Conservation (phyloP, 2,888 invertebrate species). For the Adineta ricciae region DNA sequence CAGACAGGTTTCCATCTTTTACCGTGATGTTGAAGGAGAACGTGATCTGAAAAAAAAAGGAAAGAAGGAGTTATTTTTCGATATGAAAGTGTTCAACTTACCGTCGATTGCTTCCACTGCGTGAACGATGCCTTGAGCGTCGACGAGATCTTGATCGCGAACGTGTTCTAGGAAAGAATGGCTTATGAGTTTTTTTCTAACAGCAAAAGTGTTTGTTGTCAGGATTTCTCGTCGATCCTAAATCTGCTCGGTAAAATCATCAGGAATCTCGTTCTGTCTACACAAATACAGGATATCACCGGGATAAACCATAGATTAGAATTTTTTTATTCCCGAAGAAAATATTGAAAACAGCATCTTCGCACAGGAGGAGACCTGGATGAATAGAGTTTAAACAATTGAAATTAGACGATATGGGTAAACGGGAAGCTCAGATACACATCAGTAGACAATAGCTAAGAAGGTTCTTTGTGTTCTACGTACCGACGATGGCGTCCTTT, state of each 20-base stretch:
- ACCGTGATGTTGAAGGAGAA: constrained; percentile 3
- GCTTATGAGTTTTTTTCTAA: neutral
- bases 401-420: neutral
- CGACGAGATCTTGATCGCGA: constrained; percentile 7
- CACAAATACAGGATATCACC: neutral
- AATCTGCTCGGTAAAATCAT: neutral
- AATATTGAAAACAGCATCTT: neutral
- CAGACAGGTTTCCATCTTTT: neutral
- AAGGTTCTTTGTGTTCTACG: neutral
- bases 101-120: neutral
- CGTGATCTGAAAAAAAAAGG: neutral
- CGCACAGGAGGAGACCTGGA: neutral
- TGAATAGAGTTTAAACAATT: constrained; percentile 7
- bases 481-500: neutral
- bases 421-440: neutral
- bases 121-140: constrained; percentile 6
- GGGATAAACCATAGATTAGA: neutral
- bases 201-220: too few relatives aligned
- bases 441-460: neutral
- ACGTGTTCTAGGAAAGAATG: constrained; percentile 3
- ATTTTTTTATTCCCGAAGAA: neutral
- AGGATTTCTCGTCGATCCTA: neutral
- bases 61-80: neutral
- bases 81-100: neutral
- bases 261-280: constrained; percentile 5